phyloP scores from a whole-genome alignment of 2,797 vertebrate genomes.

The Aselliscus stoliczkanus region DNA sequence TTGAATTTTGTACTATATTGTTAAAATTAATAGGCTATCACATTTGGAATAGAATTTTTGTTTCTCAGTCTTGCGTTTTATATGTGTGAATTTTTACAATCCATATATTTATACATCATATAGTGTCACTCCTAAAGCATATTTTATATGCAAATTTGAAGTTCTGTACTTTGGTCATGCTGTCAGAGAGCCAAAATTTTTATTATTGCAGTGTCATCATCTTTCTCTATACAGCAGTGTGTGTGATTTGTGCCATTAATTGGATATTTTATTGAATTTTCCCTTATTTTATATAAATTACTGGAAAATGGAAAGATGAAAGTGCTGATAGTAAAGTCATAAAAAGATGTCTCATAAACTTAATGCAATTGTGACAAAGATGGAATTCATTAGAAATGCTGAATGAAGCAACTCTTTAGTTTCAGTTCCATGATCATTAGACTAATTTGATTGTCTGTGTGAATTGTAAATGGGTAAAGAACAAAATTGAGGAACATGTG shows the following conservation, averaged over 20 bases:
- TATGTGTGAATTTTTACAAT: neutral
- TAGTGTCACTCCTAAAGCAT: neutral
- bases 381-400: conserved; percentile 1
- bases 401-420: neutral
- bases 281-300: neutral
- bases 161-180: neutral
- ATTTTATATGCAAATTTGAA: neutral
- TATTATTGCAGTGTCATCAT: neutral
- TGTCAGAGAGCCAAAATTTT: neutral
- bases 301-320: neutral
- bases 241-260: conserved; percentile 13
- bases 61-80: neutral
- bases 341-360: neutral
- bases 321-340: neutral
- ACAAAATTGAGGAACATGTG: neutral
- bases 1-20: neutral
- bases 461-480: neutral
- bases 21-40: neutral
- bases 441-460: neutral
- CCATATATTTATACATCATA: neutral
- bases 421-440: neutral
- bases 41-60: neutral
- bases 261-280: neutral
- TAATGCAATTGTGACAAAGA: neutral
- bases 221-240: neutral